Base-by-base conservation (phyloP, 2,888 invertebrate species). In the Mantis religiosa region DNA sequence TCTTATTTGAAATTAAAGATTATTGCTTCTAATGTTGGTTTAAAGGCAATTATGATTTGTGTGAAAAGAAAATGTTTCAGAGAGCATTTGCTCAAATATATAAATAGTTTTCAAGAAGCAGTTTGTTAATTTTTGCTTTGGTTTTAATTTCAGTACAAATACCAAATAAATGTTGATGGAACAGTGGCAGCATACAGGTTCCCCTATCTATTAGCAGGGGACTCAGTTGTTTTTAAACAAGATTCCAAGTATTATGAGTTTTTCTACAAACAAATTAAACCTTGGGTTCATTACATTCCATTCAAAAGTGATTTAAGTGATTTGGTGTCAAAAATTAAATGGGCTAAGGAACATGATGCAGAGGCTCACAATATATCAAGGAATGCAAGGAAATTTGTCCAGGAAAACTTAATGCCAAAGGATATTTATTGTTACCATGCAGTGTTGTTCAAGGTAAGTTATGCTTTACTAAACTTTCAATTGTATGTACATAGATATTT, bases 141-240 rank as follows among this genome's bases (percentile, higher is more conserved):
- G 34, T 30, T 91, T 91, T 91, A 90, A 91, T 93, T 95, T 92
- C 94, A 99, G 98, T 98, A 97, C 93, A 99, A 99, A 94, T 99
- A 98, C 93, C 98, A 98, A 94, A 93, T 99, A 54, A 98, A 96
- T 92, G 95, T 99, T 89, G 99, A 99, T 94, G 99, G 99, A 27
- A 98, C 99, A 82, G 99, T 99, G 27, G 99, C 99, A 28, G 98
- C 99, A 0, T 99, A 99, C 93, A 95, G 99, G 90, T 95, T 98
- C 91, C 99, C 99, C 0, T 99, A 98, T 93, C 94, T 99, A 28
- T 93, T 99, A 90, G 97, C 96, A 84, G 98, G 99, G 1, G 97
- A 97, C 91, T 96, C 98, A 0, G 93, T 98, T 90, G 96, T 99
- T 25, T 94, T 99, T 25, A 99, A 99, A 93, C 98, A 98, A 93